Base-by-base conservation (phyloP, 2,797 vertebrate genomes). In the Menidia menidia region DNA sequence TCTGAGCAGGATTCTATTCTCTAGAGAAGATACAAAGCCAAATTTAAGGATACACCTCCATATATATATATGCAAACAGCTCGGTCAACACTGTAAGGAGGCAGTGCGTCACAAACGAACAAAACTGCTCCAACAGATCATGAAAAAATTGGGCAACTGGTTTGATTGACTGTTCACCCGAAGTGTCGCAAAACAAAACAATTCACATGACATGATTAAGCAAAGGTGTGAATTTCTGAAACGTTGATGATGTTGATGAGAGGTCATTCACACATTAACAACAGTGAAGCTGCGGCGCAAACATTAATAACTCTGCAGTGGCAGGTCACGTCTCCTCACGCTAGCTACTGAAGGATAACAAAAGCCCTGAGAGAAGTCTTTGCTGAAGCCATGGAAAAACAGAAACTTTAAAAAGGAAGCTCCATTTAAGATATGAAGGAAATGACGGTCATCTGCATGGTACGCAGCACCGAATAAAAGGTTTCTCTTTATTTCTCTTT, bases 81-180 rank as follows among this genome's bases (percentile, higher is more conserved):
- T 82, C 44, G 82, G 67, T 71, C 74, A 61, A 77, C 16, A 35
- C 45, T 56, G 41, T 56, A 73, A 86, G 72, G 68, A 78, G 53
- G 71, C 61, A 47, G 48, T 81, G 88, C 85, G 73, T 79, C 81
- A 88, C 52, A 63, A 43, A 68, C 77, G 45, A 75, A 74, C 32
- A 57, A 55, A 76, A 56, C 73, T 69, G 65, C 41, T 14, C 2
- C 25, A 66, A 71, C 67, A 68, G 78, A 79, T 59, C 44, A 48
- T 1, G n/a, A 52, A 68, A 5, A 39, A 33, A 72, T 39, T 42
- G 52, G 42, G 60, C 30, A 42, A 44, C 30, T 60, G 35, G 43
- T 67, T 81, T 9, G 57, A 31, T 72, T 64, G 61, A 71, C 63
- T 13, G 1, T 76, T 60, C 50, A 71, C 53, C 47, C 61, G 60